These are phyloP conservation scores for Prorops nasuta DNA, from an alignment of 1,140 invertebrate genomes.

Conservation along the genomic window DNA sequence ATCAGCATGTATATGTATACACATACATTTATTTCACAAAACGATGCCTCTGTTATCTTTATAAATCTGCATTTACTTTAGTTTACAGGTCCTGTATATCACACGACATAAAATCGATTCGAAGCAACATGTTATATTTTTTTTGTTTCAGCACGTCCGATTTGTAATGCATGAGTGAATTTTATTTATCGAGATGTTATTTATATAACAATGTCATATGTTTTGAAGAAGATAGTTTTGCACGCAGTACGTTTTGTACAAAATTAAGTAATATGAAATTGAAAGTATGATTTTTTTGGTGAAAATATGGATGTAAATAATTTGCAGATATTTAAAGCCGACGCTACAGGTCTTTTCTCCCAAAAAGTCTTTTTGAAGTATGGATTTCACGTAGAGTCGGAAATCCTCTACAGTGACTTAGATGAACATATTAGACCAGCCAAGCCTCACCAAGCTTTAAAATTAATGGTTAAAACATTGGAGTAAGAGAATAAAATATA, in stretches of 20 bases:
- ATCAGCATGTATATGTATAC: too few species aligned
- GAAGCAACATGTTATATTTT: too few species aligned
- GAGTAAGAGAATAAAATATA: slow-evolving; percentile 25
- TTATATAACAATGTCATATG: slow-evolving; percentile 10
- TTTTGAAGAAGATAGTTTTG: slow-evolving; percentile 18
- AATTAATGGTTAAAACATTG: slow-evolving; percentile 61
- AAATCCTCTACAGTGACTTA: slow-evolving; percentile 66
- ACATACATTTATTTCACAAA: background rate
- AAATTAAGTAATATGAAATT: too few species aligned
- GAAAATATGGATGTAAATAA: background rate
- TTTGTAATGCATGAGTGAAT: slow-evolving; percentile 45
- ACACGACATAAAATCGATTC: too few species aligned
- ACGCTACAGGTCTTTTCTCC: slow-evolving; percentile 75
- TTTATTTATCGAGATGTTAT: slow-evolving; percentile 30
- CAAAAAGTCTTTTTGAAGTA: slow-evolving; percentile 70
- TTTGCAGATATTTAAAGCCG: slow-evolving; percentile 71
- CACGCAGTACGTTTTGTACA: slow-evolving; percentile 4
- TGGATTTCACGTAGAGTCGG: slow-evolving; percentile 64
- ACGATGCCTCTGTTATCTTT: too few species aligned
- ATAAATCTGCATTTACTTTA: too few species aligned
- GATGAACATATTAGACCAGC: slow-evolving; percentile 60
- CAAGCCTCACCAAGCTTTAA: slow-evolving; percentile 64
- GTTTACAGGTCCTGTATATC: too few species aligned
- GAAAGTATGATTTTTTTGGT: slow-evolving; percentile 7
- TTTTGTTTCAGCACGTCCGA: slow-evolving; percentile 50